A percentile compares a stretch with the other conserved stretches of the same genome.
These are phyloP conservation scores for Echinarachnius parma DNA, from an alignment of 53 echinoderm and acorn worm genomes.

Conservation along the genomic window DNA sequence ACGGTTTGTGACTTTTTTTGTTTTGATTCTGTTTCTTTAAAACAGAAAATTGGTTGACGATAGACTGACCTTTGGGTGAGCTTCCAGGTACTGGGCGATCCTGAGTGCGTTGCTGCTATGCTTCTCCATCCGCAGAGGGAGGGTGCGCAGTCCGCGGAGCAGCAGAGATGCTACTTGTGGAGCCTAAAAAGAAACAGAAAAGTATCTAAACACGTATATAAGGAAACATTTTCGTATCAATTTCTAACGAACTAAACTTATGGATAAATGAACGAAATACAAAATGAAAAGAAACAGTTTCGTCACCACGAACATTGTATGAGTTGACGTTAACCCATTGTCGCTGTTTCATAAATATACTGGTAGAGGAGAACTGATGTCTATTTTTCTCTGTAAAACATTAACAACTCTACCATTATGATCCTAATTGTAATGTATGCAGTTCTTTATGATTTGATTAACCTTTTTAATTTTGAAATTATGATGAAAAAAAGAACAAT, in stretches of 20 bases:
- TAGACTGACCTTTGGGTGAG: conserved; percentile 84
- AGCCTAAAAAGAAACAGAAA: conserved; percentile 52
- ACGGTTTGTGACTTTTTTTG: neutral
- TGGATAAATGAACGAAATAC: neutral
- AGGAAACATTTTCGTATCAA: neutral
- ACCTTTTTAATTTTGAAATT: too few species aligned
- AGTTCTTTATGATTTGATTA: too few species aligned
- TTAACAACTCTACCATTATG: too few species aligned
- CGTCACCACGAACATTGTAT: neutral
- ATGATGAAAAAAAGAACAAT: neutral
- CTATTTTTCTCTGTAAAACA: neutral
- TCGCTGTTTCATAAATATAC: neutral
- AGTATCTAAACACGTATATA: neutral
- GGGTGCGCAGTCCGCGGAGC: conserved; percentile 80
- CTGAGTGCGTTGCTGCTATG: conserved; percentile 80
- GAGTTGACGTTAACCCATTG: neutral
- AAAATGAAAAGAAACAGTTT: neutral
- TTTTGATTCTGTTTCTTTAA: neutral
- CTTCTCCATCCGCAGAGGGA: conserved; percentile 86
- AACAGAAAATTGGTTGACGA: too few species aligned
- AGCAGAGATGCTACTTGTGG: conserved; percentile 76
- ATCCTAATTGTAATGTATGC: too few species aligned
- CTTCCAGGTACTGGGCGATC: conserved; percentile 81
- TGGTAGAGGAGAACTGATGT: neutral
- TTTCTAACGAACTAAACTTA: neutral